Evolutionary conservation across 2,797 vertebrate species (phyloP), one percentile per base, ranked within the genome.

Genomic region (Spea hammondii): DNA sequence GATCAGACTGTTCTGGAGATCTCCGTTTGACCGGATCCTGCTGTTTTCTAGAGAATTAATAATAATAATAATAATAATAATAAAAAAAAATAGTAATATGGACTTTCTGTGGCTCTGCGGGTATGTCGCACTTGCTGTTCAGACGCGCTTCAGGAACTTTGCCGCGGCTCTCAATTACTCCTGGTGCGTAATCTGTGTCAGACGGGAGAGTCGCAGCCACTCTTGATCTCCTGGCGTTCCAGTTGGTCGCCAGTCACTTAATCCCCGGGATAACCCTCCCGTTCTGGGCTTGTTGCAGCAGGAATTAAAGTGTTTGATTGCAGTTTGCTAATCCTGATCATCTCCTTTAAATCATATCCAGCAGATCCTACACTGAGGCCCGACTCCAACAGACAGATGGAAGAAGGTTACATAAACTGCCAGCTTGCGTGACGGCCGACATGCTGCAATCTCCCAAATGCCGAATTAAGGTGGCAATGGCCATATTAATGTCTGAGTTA

Each of bases 251-350:
- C 6, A 51, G 68, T 59, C 8, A 69, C 49, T 57, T 75, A 75
- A 70, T 80, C 78, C 59, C 13, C 32, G 57, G 59, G 72, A 47
- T 80, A 70, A 75, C 65, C 72, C 55, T 70, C 8, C 32, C 6
- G 5, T 54, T 49, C 65, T 69, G 54, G 49, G 49, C 8, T 46
- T 48, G 49, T 32, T 9, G 17, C n/a, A 11, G 8, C n/a, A 46
- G 65, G 51, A 79, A 68, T 73, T 54, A 72, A 74, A n/a, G 49
- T 79, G 70, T 70, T 54, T 79, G 72, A 79, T 79, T 79, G 70
- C 65, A 60, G 77, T 66, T 68, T 72, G 48, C 46, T 79, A 79
- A 80, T 75, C 78, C 72, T 51, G 66, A 75, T 80, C 66, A 80
- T 80, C 78, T 80, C 72, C 72, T 70, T 80, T 47, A 74, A 70